Conservation (phyloP, 1,140 invertebrate species). For the Dreissena polymorpha region DNA sequence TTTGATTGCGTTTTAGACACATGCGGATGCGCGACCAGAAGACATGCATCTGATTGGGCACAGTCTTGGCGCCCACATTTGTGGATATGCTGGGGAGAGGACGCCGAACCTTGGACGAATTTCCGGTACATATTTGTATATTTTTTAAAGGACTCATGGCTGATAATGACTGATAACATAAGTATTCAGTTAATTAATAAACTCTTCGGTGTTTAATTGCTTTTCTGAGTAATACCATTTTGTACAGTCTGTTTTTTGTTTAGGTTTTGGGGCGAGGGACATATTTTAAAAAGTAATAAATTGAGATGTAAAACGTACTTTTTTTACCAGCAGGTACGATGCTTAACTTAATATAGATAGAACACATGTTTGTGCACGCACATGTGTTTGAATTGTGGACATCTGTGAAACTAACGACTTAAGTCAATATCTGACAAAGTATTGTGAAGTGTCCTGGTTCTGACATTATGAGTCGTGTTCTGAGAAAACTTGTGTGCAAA, state of each 20-base stretch:
- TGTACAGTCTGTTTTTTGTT: background rate
- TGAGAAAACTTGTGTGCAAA: too few species aligned
- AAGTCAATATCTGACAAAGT: too few species aligned
- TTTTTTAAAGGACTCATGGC: background rate
- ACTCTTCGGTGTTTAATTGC: background rate
- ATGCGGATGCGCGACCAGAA: constrained; percentile 27
- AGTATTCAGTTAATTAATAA: background rate
- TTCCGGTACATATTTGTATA: constrained; percentile 39
- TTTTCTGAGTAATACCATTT: background rate
- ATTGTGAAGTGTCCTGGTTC: too few species aligned
- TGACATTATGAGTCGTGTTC: too few species aligned
- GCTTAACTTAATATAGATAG: too few species aligned
- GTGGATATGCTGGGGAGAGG: constrained; percentile 69
- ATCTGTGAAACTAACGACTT: too few species aligned
- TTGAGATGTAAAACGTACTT: too few species aligned
- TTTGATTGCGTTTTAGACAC: constrained; percentile 24
- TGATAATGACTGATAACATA: background rate
- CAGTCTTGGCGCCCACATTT: constrained; percentile 75
- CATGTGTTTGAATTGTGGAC: too few species aligned
- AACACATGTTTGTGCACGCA: too few species aligned
- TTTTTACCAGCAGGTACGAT: too few species aligned
- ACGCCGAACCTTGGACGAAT: constrained; percentile 59
- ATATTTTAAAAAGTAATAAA: too few species aligned
- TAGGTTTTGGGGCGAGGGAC: too few species aligned
- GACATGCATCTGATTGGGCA: constrained; percentile 75